Percentiles rank a stretch among this genome's conserved stretches.
These are phyloP conservation scores for Samia ricini DNA, from an alignment of 1,140 invertebrate species.

Conservation along the genomic window DNA sequence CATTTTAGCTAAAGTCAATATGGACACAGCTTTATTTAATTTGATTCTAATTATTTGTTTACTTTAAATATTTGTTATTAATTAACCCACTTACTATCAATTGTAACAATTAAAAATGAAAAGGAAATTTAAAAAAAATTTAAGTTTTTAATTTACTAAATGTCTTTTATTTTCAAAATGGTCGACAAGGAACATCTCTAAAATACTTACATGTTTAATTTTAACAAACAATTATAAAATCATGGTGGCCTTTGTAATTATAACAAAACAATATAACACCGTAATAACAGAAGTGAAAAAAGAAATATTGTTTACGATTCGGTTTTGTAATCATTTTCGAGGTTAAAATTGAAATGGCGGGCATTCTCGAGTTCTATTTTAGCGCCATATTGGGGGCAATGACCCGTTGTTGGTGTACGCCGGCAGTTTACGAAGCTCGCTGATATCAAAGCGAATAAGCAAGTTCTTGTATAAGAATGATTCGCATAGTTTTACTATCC, in stretches of 20 bases:
- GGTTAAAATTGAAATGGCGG: slow-evolving; percentile 63
- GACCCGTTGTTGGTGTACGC: slow-evolving; percentile 35
- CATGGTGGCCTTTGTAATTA: slow-evolving; percentile 1
- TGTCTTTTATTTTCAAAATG: neutral
- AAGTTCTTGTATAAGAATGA: slow-evolving; percentile 8
- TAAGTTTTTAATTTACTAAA: too few species aligned
- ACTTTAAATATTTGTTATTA: too few species aligned
- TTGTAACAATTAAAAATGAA: too few species aligned
- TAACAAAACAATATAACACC: neutral
- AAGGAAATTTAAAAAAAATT: too few species aligned
- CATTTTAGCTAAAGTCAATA: too few species aligned
- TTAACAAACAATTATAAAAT: neutral
- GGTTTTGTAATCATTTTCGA: slow-evolving; percentile 55
- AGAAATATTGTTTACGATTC: slow-evolving; percentile 42
- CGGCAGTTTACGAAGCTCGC: slow-evolving; percentile 22
- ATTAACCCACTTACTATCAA: too few species aligned
- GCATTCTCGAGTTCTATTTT: slow-evolving; percentile 65
- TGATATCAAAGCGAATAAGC: slow-evolving; percentile 9
- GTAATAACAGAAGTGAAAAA: slow-evolving; percentile 27
- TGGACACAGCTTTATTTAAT: too few species aligned
- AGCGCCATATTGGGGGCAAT: slow-evolving; percentile 54
- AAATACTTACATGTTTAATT: neutral
- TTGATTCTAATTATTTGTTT: too few species aligned
- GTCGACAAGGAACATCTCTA: neutral
- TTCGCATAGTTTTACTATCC: neutral